Base-by-base conservation (phyloP, 1,140 invertebrate genomes). In the Plodia interpunctella region DNA sequence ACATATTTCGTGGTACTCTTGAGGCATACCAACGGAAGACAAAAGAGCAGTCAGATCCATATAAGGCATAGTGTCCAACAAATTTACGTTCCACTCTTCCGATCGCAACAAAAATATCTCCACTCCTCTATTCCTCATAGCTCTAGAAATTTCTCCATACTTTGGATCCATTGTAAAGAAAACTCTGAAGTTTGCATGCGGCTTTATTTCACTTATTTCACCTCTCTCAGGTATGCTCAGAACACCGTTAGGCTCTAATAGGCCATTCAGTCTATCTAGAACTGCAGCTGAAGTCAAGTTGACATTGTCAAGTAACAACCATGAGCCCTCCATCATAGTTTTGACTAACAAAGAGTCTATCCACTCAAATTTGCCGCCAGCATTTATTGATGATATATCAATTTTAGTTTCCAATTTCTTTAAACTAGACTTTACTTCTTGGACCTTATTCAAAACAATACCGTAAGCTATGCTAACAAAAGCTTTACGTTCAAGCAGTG, bases 271-370 rank as follows among this genome's bases (percentile, higher is more conserved):
- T 68, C 99, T 92, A 90, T 99, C 99, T 66, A 99, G 90, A 10
- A 99, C 97, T 30, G 98, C 98, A 0, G 98, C 93, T 69, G 97
- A 98, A 85, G 98, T 99, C 20, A 99, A 93, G 91, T 99, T 99
- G 0, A 98, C 98, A 89, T 99, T 98, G 86, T 99, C 98, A 44
- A 99, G 91, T 9, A 99, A 90, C 6, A 99, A 85, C 98, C 98
- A 99, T 35, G 94, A 91, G 6, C 98, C 98, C 71, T 95, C 92
- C 69, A 92, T 90, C 57, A 98, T 87, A 82, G 94, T 94, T 87
- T 96, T 96, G 0, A 99, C 95, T 55, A 99, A 92, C 32, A 97
- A 81, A 56, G 98, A 99, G 90, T 99, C 97, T 10, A 98, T 93
- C 98, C 98, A 99, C 88, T 99, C 97, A 88, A 99, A 99, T 87